A percentile compares a stretch with the other conserved stretches of the same genome.
These are phyloP conservation scores for Beris chalybata DNA, from an alignment of 2,888 invertebrate genomes.

Conservation along the genomic window DNA sequence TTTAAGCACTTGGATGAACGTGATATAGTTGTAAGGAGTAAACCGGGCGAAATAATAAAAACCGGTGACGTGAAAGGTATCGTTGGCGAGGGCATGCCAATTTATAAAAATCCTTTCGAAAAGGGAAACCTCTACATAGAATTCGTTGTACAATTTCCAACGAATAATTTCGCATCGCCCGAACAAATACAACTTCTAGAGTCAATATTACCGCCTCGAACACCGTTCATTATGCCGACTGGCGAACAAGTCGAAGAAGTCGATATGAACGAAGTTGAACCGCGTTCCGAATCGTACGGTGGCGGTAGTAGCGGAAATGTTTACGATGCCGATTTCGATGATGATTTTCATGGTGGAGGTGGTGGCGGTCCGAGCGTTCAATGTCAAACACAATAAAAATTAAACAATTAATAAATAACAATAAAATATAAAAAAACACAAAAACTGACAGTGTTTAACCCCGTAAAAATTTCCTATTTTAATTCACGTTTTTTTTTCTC, in stretches of 20 bases:
- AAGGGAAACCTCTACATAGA: slow-evolving; percentile 85
- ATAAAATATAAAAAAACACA: not conserved
- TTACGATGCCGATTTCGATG: slow-evolving; percentile 61
- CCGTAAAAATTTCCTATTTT: slow-evolving; percentile 14
- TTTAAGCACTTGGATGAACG: slow-evolving; percentile 90
- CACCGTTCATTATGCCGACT: slow-evolving; percentile 69
- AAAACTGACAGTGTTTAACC: slow-evolving; percentile 13
- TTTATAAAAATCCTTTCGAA: slow-evolving; percentile 79
- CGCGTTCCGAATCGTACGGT: slow-evolving; percentile 70
- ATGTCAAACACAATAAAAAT: slow-evolving; percentile 76
- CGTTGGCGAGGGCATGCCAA: slow-evolving; percentile 88
- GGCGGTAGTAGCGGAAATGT: slow-evolving; percentile 61
- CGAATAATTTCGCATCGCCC: slow-evolving; percentile 74
- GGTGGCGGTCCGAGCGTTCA: slow-evolving; percentile 63
- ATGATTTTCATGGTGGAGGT: slow-evolving; percentile 53
- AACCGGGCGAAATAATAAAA: slow-evolving; percentile 80
- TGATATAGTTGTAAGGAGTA: slow-evolving; percentile 74
- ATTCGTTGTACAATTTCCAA: slow-evolving; percentile 85
- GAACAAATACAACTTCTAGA: slow-evolving; percentile 71
- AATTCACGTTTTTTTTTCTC: not conserved
- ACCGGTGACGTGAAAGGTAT: slow-evolving; percentile 80
- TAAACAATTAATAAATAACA: slow-evolving; percentile 7
- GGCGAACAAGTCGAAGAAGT: slow-evolving; percentile 87
- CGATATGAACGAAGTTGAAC: slow-evolving; percentile 74
- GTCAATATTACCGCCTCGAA: slow-evolving; percentile 71